These are phyloP conservation scores for Acipenser oxyrinchus DNA, from an alignment of 2,797 vertebrate species.

Conservation along the genomic window DNA sequence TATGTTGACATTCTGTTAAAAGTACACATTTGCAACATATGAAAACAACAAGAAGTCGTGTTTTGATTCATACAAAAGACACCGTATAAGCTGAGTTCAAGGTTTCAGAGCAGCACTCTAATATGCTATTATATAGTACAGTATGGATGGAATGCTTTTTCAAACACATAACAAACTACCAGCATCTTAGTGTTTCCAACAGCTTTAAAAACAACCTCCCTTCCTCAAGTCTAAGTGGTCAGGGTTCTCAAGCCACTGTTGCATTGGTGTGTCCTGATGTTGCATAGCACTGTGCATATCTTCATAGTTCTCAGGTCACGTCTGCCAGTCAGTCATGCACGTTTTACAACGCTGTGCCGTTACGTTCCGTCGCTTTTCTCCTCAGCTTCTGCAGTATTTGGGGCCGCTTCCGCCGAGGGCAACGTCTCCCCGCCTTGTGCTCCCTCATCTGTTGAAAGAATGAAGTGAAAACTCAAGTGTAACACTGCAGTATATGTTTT, in stretches of 20 bases:
- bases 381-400: conserved; percentile 39
- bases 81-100: conserved; percentile 2
- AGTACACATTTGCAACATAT: conserved; percentile 1
- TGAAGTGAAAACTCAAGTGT: too few relatives aligned
- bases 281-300: conserved; percentile 36
- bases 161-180: conserved; percentile 12
- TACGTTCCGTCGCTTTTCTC: conserved; percentile 41
- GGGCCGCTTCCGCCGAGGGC: conserved; percentile 36
- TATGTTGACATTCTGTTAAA: conserved; percentile 31
- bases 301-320: conserved; percentile 38
- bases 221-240: not conserved
- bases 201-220: not conserved
- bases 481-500: too few relatives aligned
- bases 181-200: not conserved
- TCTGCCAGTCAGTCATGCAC: not conserved
- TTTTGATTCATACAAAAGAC: conserved; percentile 17
- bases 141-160: conserved; percentile 3
- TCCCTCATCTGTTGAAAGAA: conserved; percentile 39
- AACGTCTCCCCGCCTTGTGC: conserved; percentile 47
- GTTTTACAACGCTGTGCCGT: not conserved
- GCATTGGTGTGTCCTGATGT: conserved; percentile 24
- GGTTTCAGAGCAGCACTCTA: conserved; percentile 2
- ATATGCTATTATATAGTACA: conserved; percentile 7
- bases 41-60: conserved; percentile 8
- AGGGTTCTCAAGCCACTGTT: not conserved